A percentile compares a stretch with the other conserved stretches of the same genome.
Conservation (phyloP, 2,797 vertebrate genomes). For the Caiman crocodilus region DNA sequence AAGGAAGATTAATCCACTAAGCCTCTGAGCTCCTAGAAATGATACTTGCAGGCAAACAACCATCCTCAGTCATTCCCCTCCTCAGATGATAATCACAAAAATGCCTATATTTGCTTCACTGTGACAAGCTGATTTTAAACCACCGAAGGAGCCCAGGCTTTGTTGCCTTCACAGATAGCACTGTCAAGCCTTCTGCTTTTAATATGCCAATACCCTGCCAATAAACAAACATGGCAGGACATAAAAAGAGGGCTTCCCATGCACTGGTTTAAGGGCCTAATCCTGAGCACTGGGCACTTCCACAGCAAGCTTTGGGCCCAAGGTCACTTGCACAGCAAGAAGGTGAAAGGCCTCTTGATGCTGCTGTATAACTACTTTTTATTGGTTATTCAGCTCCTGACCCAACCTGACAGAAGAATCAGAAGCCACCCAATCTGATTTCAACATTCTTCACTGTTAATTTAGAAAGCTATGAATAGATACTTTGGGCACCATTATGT, state of each 20-base stretch:
- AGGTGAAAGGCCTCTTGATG: not conserved
- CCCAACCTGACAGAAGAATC: not conserved
- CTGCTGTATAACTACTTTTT: not conserved
- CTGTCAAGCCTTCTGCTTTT: not conserved
- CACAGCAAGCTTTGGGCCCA: not conserved
- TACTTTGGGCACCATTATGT: not conserved
- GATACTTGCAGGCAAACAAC: slow-evolving; percentile 72
- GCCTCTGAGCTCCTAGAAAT: slow-evolving; percentile 70
- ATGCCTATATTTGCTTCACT: slow-evolving; percentile 65
- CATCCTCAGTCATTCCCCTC: slow-evolving; percentile 62
- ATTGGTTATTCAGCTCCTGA: not conserved
- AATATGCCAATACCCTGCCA: not conserved
- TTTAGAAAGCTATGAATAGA: not conserved
- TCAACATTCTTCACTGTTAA: not conserved
- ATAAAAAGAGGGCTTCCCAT: fast-evolving
- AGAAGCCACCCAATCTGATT: not conserved
- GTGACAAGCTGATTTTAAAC: slow-evolving; percentile 58
- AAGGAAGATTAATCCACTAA: slow-evolving; percentile 77
- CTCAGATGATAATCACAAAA: slow-evolving; percentile 68
- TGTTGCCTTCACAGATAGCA: slow-evolving; percentile 25
- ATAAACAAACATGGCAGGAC: not conserved
- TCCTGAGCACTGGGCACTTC: not conserved
- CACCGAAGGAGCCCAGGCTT: slow-evolving; percentile 32
- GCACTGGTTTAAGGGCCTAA: not conserved
- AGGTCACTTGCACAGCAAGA: not conserved